These are phyloP conservation scores for Gymnarchus niloticus DNA, from an alignment of 2,113 vertebrate genomes.

Conservation along the genomic window DNA sequence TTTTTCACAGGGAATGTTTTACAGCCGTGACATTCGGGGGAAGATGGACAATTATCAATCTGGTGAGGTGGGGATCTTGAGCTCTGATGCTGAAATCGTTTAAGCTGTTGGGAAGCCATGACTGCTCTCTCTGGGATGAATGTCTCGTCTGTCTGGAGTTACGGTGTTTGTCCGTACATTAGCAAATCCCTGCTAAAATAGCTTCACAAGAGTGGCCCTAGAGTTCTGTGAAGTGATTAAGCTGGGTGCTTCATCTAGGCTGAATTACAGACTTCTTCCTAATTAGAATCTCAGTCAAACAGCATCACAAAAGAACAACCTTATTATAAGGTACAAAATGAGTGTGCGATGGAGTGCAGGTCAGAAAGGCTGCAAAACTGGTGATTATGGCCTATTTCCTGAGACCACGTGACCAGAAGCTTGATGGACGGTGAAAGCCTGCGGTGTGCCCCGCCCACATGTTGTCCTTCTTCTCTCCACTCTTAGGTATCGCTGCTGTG, in stretches of 20 bases:
- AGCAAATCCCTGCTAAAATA: neutral
- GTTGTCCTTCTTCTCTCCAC: slow-evolving; percentile 20
- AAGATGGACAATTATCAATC: neutral
- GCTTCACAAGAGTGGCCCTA: neutral
- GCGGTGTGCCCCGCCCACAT: neutral
- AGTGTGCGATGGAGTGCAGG: neutral
- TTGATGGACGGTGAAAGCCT: no score
- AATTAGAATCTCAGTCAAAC: neutral
- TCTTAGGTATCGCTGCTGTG: slow-evolving; percentile 53
- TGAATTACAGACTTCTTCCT: neutral
- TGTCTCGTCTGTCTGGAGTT: neutral
- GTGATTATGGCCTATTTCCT: neutral
- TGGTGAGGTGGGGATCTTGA: no score
- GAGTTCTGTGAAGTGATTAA: neutral
- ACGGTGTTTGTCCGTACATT: neutral
- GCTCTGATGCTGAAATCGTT: neutral
- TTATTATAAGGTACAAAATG: neutral
- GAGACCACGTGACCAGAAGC: neutral
- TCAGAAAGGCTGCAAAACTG: neutral
- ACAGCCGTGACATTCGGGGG: neutral
- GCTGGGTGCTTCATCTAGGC: neutral
- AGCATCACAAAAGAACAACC: neutral
- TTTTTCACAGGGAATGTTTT: neutral
- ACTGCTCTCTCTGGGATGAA: neutral
- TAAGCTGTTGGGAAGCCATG: no score